Conservation (phyloP, 2,113 vertebrate genomes). For the Protobothrops mucrosquamatus region DNA sequence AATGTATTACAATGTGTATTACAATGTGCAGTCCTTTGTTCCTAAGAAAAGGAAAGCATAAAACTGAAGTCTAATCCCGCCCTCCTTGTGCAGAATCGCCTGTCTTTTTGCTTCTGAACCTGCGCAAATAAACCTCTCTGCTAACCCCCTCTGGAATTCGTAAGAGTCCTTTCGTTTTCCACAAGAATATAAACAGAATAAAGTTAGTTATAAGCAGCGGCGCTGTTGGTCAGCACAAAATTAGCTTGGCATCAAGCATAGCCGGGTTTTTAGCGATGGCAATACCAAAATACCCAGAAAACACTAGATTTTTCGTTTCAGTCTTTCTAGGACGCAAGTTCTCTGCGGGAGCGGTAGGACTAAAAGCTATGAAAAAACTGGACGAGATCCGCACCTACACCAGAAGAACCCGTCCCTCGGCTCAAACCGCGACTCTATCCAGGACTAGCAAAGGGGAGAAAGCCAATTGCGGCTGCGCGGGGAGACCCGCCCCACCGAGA, state of each 20-base stretch:
- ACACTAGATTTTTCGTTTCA: neutral
- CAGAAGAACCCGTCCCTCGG: neutral
- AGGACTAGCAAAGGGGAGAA: neutral
- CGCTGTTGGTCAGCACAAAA: neutral
- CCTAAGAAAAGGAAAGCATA: too few relatives aligned
- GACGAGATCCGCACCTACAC: neutral
- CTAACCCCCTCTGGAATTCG: too few relatives aligned
- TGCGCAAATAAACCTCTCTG: too few relatives aligned
- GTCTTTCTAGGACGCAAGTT: neutral
- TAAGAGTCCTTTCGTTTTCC: too few relatives aligned
- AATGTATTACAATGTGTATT: too few relatives aligned
- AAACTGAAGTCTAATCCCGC: too few relatives aligned
- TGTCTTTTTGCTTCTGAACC: too few relatives aligned
- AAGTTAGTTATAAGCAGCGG: too few relatives aligned
- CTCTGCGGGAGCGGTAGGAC: neutral
- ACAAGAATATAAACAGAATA: too few relatives aligned
- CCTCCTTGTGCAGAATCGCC: too few relatives aligned
- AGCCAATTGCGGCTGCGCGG: fast-evolving
- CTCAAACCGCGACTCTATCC: neutral
- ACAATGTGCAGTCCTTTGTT: too few relatives aligned
- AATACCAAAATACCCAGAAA: neutral
- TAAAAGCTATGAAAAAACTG: neutral
- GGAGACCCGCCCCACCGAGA: conserved; percentile 60
- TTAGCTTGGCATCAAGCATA: neutral
- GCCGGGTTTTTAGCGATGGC: neutral